phyloP scores from a whole-genome alignment of 2,888 invertebrate genomes.

The Chouioia cunea region DNA sequence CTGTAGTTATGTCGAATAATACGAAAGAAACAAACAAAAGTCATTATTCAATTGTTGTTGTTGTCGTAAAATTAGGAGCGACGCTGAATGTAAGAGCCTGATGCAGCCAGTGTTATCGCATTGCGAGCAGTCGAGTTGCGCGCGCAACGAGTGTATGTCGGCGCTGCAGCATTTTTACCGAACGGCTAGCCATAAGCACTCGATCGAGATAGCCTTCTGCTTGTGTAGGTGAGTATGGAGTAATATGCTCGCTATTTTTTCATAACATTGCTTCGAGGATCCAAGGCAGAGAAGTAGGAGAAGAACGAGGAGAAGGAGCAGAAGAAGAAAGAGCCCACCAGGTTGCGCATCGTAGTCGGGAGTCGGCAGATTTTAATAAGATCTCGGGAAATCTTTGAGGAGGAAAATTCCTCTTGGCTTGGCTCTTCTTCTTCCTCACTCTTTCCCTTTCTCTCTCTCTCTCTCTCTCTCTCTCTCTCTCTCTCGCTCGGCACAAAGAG shows the following conservation, averaged over 20 bases:
- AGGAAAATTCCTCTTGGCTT: too few relatives aligned
- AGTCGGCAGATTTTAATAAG: too few relatives aligned
- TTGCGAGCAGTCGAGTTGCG: slow-evolving; percentile 83
- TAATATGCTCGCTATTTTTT: too few relatives aligned
- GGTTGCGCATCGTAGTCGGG: too few relatives aligned
- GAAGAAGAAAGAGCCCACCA: too few relatives aligned
- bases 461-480: slow-evolving; percentile 30
- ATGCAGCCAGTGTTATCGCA: slow-evolving; percentile 87
- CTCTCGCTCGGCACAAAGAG: neutral
- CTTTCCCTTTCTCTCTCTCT: slow-evolving; percentile 10
- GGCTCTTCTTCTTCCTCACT: too few relatives aligned
- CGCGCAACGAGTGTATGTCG: slow-evolving; percentile 89
- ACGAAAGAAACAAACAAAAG: neutral
- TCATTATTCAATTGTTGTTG: slow-evolving; percentile 1
- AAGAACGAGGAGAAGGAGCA: too few relatives aligned
- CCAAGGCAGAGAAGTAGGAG: neutral
- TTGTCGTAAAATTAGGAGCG: slow-evolving; percentile 72
- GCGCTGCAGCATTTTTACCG: slow-evolving; percentile 89
- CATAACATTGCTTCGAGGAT: neutral
- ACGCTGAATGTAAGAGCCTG: slow-evolving; percentile 82
- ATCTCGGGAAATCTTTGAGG: too few relatives aligned
- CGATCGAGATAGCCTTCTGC: slow-evolving; percentile 91
- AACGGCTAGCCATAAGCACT: slow-evolving; percentile 83
- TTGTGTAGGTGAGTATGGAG: slow-evolving; percentile 82
- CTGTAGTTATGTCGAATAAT: too few relatives aligned